Percentiles rank a stretch among this genome's conserved stretches.
These are phyloP conservation scores for Artemia franciscana DNA, from an alignment of 1,140 invertebrate genomes.

Conservation along the genomic window DNA sequence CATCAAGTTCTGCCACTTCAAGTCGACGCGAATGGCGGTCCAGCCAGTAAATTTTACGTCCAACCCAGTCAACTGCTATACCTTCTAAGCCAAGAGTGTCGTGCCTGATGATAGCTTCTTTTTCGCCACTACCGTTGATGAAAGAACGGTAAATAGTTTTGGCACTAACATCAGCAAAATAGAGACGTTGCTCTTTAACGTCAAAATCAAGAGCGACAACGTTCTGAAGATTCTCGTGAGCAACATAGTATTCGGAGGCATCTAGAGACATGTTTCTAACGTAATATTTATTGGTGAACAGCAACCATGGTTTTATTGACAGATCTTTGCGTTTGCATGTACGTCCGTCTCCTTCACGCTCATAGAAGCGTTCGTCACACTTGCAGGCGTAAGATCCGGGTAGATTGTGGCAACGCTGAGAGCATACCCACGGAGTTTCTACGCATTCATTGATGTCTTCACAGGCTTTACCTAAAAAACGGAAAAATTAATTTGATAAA, in stretches of 20 bases:
- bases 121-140: constrained; percentile 26
- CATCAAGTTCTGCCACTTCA: constrained; percentile 71
- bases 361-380: constrained; percentile 79
- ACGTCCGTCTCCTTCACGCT: constrained; percentile 54
- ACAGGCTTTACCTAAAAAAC: constrained; percentile 45
- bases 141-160: constrained; percentile 62
- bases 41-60: constrained; percentile 88
- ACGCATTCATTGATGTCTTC: constrained; percentile 83
- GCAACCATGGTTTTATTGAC: constrained; percentile 57
- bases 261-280: constrained; percentile 83
- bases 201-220: constrained; percentile 91
- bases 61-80: constrained; percentile 91
- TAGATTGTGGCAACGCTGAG: constrained; percentile 83
- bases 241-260: constrained; percentile 53
- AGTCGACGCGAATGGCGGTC: constrained; percentile 83
- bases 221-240: constrained; percentile 86
- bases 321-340: constrained; percentile 69
- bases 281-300: constrained; percentile 97
- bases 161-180: constrained; percentile 82
- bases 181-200: constrained; percentile 52
- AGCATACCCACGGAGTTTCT: constrained; percentile 70
- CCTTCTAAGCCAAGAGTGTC: constrained; percentile 86
- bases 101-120: constrained; percentile 67
- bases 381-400: constrained; percentile 88
- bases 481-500: not conserved